Percentiles rank a stretch among this genome's conserved stretches.
phyloP scores from a whole-genome alignment of 2,113 vertebrate genomes.

The Bambusicola thoracicus region DNA sequence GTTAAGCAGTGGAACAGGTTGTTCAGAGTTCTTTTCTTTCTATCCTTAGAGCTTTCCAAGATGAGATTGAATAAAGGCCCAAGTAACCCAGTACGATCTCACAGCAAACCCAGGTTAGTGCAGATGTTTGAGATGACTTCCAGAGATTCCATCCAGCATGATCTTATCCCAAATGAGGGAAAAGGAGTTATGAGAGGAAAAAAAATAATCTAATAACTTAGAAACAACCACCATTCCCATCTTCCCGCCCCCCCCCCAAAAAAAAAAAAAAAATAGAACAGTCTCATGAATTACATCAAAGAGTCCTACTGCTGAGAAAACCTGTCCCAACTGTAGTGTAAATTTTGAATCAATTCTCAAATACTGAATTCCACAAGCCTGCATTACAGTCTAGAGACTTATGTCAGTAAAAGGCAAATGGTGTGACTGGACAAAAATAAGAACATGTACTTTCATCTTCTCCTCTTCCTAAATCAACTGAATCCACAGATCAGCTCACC shows the following conservation, averaged over 20 bases:
- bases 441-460: neutral
- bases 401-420: neutral
- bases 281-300: neutral
- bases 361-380: neutral
- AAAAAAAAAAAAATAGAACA: neutral
- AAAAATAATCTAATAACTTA: rapidly evolving
- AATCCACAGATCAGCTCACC: neutral
- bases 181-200: neutral
- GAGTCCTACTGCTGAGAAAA: neutral
- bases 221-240: no score
- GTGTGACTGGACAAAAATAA: neutral
- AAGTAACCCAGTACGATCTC: neutral
- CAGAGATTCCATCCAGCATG: neutral
- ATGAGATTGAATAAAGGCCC: neutral
- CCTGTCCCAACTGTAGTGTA: no score
- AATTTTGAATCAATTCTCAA: neutral
- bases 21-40: neutral
- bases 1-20: neutral
- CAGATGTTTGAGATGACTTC: neutral
- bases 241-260: no score
- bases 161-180: neutral
- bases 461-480: neutral
- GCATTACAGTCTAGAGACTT: neutral
- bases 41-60: neutral
- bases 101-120: neutral